These are phyloP conservation scores for Plutella xylostella DNA, from an alignment of 2,888 invertebrate genomes.

Conservation along the genomic window DNA sequence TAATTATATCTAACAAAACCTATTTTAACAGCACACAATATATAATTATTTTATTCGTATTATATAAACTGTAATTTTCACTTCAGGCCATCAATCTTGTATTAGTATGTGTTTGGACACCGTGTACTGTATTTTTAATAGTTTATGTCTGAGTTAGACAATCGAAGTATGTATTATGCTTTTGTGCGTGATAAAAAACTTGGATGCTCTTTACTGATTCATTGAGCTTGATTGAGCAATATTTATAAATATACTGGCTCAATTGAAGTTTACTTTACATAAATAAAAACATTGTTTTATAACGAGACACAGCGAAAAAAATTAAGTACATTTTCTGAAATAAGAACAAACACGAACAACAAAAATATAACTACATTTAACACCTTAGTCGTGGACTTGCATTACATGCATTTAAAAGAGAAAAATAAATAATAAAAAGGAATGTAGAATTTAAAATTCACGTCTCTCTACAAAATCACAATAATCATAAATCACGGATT, in stretches of 20 bases:
- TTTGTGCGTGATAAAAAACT: constrained; percentile 46
- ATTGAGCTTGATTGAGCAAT: constrained; percentile 59
- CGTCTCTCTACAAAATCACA: constrained; percentile 62
- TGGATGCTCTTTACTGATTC: constrained; percentile 17
- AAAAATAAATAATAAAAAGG: constrained; percentile 47
- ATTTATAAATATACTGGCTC: constrained; percentile 13
- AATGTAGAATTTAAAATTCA: constrained; percentile 68
- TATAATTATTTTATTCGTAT: not conserved
- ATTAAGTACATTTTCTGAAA: constrained; percentile 1
- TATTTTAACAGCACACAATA: not conserved
- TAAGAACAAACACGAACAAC: constrained; percentile 1
- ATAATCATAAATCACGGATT: constrained; percentile 62
- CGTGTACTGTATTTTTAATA: too few relatives aligned
- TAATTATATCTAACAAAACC: not conserved
- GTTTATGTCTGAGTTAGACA: too few relatives aligned
- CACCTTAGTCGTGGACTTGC: constrained; percentile 60
- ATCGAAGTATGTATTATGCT: constrained; percentile 36
- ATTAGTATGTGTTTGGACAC: too few relatives aligned
- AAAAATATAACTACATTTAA: not conserved
- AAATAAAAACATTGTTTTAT: not conserved
- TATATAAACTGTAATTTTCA: not conserved
- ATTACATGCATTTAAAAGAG: constrained; percentile 57
- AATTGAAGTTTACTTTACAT: not conserved
- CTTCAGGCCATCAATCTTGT: too few relatives aligned
- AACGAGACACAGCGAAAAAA: not conserved